Percentiles rank a stretch among this genome's conserved stretches.
Conservation (phyloP, 2,113 vertebrate species). For the Harpagus bidentatus region DNA sequence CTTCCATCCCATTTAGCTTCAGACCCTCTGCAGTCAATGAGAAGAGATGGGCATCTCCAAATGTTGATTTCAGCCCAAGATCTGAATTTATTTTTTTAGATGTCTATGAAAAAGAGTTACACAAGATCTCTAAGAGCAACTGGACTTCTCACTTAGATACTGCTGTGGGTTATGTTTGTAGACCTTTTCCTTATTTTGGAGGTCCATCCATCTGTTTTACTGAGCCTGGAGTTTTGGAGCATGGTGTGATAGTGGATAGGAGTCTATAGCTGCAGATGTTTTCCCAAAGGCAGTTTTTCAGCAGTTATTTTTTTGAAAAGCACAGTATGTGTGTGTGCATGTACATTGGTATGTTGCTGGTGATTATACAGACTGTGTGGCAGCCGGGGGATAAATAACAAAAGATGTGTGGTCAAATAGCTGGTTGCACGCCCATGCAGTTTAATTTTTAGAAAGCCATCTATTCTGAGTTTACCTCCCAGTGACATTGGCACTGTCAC, state of each 20-base stretch:
- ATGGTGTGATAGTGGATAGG: not conserved
- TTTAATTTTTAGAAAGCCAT: not conserved
- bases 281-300: not conserved
- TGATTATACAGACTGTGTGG: not conserved
- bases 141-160: not conserved
- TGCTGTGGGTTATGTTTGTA: not conserved
- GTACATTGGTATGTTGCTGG: not conserved
- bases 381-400: not conserved
- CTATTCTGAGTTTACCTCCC: not conserved
- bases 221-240: not conserved
- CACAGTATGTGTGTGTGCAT: not conserved
- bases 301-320: not conserved
- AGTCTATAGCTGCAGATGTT: not conserved
- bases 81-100: not conserved
- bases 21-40: not conserved
- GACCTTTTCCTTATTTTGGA: not conserved
- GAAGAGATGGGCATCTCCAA: not conserved
- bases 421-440: not conserved
- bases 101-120: fast-evolving
- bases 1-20: not conserved
- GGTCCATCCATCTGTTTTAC: not conserved
- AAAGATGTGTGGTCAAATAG: not conserved
- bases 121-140: not conserved
- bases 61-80: not conserved
- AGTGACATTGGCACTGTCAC: not conserved